Conservation (phyloP, 2,113 vertebrate species). For the Drymodes brunneopygia region DNA sequence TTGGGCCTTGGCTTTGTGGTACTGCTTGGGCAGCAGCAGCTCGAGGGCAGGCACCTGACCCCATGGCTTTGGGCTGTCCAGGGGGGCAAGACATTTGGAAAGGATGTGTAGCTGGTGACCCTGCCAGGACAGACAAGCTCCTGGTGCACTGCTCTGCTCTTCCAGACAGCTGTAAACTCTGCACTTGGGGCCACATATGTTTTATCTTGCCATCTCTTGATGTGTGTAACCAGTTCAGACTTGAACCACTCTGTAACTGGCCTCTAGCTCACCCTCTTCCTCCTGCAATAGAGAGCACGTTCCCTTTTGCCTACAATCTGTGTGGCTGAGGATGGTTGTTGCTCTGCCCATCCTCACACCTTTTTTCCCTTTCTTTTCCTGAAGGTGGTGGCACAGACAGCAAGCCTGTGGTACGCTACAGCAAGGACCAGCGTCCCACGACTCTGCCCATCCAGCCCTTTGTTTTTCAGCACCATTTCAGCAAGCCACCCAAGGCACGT, state of each 20-base stretch:
- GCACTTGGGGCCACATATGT: neutral
- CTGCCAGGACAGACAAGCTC: neutral
- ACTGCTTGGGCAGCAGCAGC: neutral
- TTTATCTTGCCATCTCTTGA: neutral
- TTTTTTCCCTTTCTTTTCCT: conserved; percentile 9
- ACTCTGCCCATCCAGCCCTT: conserved; percentile 97
- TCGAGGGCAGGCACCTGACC: neutral
- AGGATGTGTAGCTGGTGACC: neutral
- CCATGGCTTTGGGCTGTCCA: neutral
- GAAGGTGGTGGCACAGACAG: conserved; percentile 80
- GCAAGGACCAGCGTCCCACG: conserved; percentile 93
- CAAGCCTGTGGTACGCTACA: conserved; percentile 85
- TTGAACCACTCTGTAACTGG: neutral
- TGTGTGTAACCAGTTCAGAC: neutral
- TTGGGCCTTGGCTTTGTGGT: neutral
- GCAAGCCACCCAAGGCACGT: conserved; percentile 81
- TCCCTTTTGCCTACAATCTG: neutral
- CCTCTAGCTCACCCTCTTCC: neutral
- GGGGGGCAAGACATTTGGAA: neutral
- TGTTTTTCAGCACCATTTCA: conserved; percentile 94
- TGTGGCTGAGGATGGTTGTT: neutral
- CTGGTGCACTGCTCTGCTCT: neutral
- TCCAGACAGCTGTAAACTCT: neutral
- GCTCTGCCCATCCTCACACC: neutral
- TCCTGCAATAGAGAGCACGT: neutral